Base-by-base conservation (phyloP, 2,797 vertebrate genomes). In the Cirrhinus mrigala region DNA sequence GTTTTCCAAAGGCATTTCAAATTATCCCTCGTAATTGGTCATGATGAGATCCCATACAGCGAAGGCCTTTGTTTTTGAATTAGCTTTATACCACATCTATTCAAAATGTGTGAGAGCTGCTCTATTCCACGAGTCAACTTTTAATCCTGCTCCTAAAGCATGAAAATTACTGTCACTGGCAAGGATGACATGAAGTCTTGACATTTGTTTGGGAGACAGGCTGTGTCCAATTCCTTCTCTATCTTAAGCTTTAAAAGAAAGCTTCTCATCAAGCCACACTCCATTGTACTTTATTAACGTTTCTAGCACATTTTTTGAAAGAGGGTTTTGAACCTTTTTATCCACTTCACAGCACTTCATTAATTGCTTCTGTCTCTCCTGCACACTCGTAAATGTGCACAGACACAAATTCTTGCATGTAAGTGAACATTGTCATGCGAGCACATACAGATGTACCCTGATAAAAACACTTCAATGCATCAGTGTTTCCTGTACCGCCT, bases 301-400 rank as follows among this genome's bases (percentile, higher is more conserved):
- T 94, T 91, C 92, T 93, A 91, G 87, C 88, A 93, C 91, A 88
- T 92, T 94, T 94, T 92, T 64, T 91, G 91, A 92, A 93, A 93
- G 86, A 85, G 78, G 91, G 93, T 94, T 94, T 93, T 92, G 92
- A 91, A 94, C 92, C 90, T 94, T 94, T 95, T 94, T 92, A 95
- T 94, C 93, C 94, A 94, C 94, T 96, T 94, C 92, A 95, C 93
- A 94, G 92, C 92, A 94, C 93, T 94, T 94, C 93, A 93, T 91
- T 94, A 96, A 95, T 94, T 94, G 92, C 92, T 90, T 90, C 91
- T 90, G 89, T 73, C 48, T 44, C 58, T 81, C 48, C 58, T 90
- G 88, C 20, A 70, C 77, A 81, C 46, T 75, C 29, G 81, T 56
- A 66, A 33, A 78, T 46, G 40, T 74, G 27, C 56, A 78, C 52